Base-by-base conservation (phyloP, 2,888 invertebrate genomes). In the Drosophila nr. fundita region DNA sequence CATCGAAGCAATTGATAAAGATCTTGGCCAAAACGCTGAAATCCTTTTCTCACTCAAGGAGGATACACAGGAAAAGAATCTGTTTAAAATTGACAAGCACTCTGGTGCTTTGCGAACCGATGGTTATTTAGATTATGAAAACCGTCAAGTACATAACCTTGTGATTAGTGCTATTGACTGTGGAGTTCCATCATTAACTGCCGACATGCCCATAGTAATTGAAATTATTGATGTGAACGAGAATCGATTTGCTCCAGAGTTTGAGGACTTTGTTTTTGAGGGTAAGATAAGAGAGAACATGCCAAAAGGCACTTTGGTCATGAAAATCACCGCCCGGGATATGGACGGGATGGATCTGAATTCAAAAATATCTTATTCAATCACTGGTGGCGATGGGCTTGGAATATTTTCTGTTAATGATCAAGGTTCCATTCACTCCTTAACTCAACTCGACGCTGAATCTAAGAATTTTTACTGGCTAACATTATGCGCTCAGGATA, bases 191-290 rank as follows among this genome's bases (percentile, higher is more conserved):
- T 94, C 97, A 6, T 94, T 98, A 76, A 95, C 96, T 72, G 95
- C 97, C 1, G 96, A 97, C 89, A 96, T 97, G 68, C 95, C 96
- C 70, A 95, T 99, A 40, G 95, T 96, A 60, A 95, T 99, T 62
- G 97, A 98, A 93, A 95, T 98, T 73, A 96, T 97, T 81, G 99
- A 99, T 94, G 98, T 99, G 24, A 98, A 99, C 94, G 99, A 99
- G 94, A 99, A 99, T 93, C 94, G 96, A 65, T 95, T 96, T 93
- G 94, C 97, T 62, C 98, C 99, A 2, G 94, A 94, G 78, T 99
- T 99, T 93, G 95, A 95, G 61, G 97, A 97, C 92, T 96, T 96
- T 90, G 97, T 97, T 80, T 94, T 96, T 76, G 93, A 94, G 73
- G 97, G 96, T 59, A 94, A 94, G 81, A 96, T 99, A 75, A 94